These are phyloP conservation scores for Cylloceria caligata DNA, from an alignment of 2,888 invertebrate genomes.

Conservation along the genomic window DNA sequence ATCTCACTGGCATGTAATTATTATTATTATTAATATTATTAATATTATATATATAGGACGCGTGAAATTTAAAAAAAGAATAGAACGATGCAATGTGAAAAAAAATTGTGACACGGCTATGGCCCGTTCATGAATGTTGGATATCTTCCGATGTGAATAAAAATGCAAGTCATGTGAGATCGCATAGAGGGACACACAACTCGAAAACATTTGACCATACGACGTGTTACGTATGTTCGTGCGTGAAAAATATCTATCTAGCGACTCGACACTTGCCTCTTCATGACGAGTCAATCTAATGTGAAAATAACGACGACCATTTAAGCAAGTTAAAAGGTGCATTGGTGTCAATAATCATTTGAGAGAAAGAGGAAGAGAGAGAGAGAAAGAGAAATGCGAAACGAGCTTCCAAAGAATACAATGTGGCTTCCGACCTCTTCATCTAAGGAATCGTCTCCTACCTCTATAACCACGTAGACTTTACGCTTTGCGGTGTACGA, in stretches of 20 bases:
- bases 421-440: background rate
- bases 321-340: conserved; percentile 77
- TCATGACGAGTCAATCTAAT: conserved; percentile 70
- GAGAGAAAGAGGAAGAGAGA: conserved; percentile 44
- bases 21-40: background rate
- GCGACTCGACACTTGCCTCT: conserved; percentile 67
- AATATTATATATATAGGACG: background rate
- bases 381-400: background rate
- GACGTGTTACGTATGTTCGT: conserved; percentile 23
- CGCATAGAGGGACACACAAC: background rate
- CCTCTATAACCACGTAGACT: background rate
- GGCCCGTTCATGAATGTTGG: conserved; percentile 6
- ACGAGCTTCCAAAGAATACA: conserved; percentile 8
- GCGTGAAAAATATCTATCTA: background rate
- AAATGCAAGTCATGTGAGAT: conserved; percentile 22
- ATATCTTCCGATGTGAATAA: background rate
- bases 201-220: background rate
- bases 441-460: conserved; percentile 11
- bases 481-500: background rate
- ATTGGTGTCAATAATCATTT: conserved; percentile 76
- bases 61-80: background rate
- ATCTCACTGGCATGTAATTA: background rate
- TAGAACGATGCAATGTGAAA: background rate
- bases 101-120: background rate
- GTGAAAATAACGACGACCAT: conserved; percentile 73